Evolutionary conservation across 2,888 invertebrate species (phyloP), one percentile per base, ranked within the genome.

Genomic region (Sinotaia quadrata): DNA sequence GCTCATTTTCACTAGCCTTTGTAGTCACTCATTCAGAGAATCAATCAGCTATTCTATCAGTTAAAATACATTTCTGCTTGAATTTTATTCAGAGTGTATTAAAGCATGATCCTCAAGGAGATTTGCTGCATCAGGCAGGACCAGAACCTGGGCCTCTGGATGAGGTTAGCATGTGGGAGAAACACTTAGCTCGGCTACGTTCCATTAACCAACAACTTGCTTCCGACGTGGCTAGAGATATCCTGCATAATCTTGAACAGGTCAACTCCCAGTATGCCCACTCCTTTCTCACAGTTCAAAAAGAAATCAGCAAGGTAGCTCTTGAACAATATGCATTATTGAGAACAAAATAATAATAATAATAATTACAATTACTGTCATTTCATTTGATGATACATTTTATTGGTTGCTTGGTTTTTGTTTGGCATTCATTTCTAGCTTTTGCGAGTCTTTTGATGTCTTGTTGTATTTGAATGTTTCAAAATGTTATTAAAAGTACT

Each of bases 111-210:
- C 84, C 86, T 1, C 78, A 84, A 21, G 77, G 77, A 31, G 86
- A 85, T 67, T 75, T 87, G 33, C 74, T 77, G 37, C 75, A 79
- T 15, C 81, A 83, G 58, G 81, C 77, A 68, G 86, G 86, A 2
- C 73, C 76, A 7, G 81, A 85, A 63, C 87, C 87, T 5, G 85
- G 85, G 3, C 87, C 86, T 2, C 78, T 87, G 61, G 85, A 86
- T 75, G 88, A 88, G 74, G 80, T 87, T 21, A 69, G 76, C 44
- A 83, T 88, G 77, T 88, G 88, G 88, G 79, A 85, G 66, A 78
- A 78, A 33, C 82, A 86, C 59, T 75, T 86, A 27, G 81, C 79
- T 12, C 80, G 84, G 44, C 78, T 88, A 18, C 80, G 83, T 41
- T 88, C 87, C 34, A 80, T 88, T 58, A 77, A 85, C 51, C 73